Base-by-base conservation (phyloP, 2,113 vertebrate species). In the Hippocampus comes region DNA sequence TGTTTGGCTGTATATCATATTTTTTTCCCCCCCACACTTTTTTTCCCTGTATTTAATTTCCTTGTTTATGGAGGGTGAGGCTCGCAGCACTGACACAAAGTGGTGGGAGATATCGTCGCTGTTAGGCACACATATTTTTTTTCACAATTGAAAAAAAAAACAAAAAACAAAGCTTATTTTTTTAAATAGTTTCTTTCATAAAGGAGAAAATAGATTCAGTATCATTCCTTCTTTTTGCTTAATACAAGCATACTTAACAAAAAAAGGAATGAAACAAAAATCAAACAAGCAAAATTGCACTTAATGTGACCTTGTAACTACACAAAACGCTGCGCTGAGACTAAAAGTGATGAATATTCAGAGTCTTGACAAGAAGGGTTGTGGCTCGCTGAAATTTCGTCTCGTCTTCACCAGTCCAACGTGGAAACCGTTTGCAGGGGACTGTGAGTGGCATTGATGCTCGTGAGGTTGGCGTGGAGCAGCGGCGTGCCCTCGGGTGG, bases 381-480 rank as follows among this genome's bases (percentile, higher is more conserved):
- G 53, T 10, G 21, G 43, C 9, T 9, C 27, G 12, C 15, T 66
- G 21, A 43, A 18, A 21, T 9, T 73, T 8, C 41, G n/a, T 2
- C 14, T 38, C 11, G 59, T 57, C 20, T 49, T 56, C 6, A 57
- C 63, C 42, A 75, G 49, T 56, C 21, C 60, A 74, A 30, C 43
- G 43, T 42, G 23, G 78, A 83, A 23, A 74, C 55, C 42, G 63
- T 66, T 30, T 72, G 43, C 41, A 77, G 23, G 34, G 85, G 79
- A 38, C 30, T 27, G 51, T 67, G 42, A 5, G 84, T 87, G 67
- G 73, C 53, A 59, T 89, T 90, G 70, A 75, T 86, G 63, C 63
- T 64, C 14, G 87, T 91, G 41, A 71, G 43, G 80, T 91, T 93
- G 67, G 48, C 68, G 61, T 60, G 46, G 41, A n/a, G 49, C 15